A percentile compares a stretch with the other conserved stretches of the same genome.
These are phyloP conservation scores for Drosophila erecta DNA, from an alignment of 1,140 invertebrate genomes.

Conservation along the genomic window DNA sequence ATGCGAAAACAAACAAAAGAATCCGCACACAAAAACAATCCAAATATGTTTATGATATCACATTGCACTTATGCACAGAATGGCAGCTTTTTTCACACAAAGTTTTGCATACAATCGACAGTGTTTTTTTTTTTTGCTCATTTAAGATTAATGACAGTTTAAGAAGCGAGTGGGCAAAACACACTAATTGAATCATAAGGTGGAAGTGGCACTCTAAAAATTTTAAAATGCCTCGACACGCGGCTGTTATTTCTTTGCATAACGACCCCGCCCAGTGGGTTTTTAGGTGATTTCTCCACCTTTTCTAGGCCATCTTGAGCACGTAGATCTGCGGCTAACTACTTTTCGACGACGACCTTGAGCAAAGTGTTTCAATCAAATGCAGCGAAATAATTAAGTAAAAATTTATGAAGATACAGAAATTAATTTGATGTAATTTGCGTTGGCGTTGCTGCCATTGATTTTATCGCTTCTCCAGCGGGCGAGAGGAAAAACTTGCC, in stretches of 20 bases:
- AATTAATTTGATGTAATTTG: conserved; percentile 79
- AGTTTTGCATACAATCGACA: conserved; percentile 68
- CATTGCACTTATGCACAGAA: conserved; percentile 66
- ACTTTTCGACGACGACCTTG: conserved; percentile 45
- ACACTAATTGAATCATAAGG: conserved; percentile 36
- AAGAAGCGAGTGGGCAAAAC: conserved; percentile 39
- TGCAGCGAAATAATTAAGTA: conserved; percentile 67
- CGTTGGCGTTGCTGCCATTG: conserved; percentile 72
- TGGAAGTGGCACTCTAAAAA: conserved; percentile 27
- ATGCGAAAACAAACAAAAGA: conserved; percentile 50
- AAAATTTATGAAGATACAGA: conserved; percentile 67
- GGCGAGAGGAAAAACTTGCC: conserved; percentile 9
- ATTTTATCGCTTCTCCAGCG: conserved; percentile 42
- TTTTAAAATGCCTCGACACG: conserved; percentile 28
- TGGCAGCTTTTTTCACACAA: conserved; percentile 52
- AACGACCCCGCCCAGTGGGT: conserved; percentile 28
- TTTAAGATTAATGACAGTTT: conserved; percentile 73
- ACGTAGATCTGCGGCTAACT: conserved; percentile 40
- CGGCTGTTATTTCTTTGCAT: conserved; percentile 11
- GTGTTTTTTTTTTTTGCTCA: conserved; percentile 22
- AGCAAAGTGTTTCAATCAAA: conserved; percentile 76
- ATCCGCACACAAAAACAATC: conserved; percentile 46
- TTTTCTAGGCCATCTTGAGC: conserved; percentile 63
- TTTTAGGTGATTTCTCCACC: conserved; percentile 36
- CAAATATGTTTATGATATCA: conserved; percentile 80